Base-by-base conservation (phyloP, 2,888 invertebrate genomes). In the Morpho deidamia region DNA sequence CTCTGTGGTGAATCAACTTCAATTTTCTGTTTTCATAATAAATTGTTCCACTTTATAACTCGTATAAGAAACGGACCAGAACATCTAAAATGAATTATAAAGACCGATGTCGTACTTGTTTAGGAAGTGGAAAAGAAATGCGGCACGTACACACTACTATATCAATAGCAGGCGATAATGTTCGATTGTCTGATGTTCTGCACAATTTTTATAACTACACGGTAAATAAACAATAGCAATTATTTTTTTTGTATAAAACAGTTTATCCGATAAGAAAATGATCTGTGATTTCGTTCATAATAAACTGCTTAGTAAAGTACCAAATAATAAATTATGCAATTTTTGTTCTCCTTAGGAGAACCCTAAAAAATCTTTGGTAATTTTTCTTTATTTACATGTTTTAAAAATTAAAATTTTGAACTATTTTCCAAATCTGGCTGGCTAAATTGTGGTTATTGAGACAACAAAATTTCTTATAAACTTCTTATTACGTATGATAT, bases 91-190 rank as follows among this genome's bases (percentile, higher is more conserved):
- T 87, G 87, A 72, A 72, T 65, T 80, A 73, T 53, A 78, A 74
- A 64, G 69, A 76, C 39, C 70, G 72, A 34, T 90, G 90, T 62
- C 75, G 87, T 38, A 88, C 87, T 32, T 90, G 89, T 57, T 63
- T 90, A 56, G 71, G 74, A 4, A 74, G 60, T 45, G 74, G 72
- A 32, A 81, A 77, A 65, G 81, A 83, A 66, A 86, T 85, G 83
- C 79, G 83, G 11, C 70, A 76, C 58, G 65, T 90, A 44, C 70
- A 81, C 57, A 71, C 83, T 1, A 59, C 62, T 34, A 67, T 89
- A 45, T 65, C 69, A 44, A 83, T 89, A 50, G 72, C 79, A 32
- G 83, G 84, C 8, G 72, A 79, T 45, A 72, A 80, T 43, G 74
- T 87, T 42, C 69, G 67, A 11, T 56, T 90, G 23, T 67, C 82